Conservation (phyloP, 2,113 vertebrate genomes). For the Arizona elegans region DNA sequence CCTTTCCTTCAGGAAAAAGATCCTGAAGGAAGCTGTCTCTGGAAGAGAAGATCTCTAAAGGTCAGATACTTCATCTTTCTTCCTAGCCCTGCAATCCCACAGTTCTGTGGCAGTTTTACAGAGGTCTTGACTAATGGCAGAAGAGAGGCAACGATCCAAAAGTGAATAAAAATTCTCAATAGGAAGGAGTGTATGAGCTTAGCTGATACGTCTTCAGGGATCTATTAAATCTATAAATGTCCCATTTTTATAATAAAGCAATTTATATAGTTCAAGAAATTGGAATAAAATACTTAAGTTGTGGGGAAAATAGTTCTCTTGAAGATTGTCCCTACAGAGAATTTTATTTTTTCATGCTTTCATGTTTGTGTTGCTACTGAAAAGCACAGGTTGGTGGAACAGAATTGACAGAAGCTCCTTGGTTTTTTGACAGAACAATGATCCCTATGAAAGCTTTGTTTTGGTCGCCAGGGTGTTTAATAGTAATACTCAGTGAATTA, state of each 20-base stretch:
- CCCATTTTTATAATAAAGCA: background rate
- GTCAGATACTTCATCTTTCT: background rate
- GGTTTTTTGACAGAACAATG: background rate
- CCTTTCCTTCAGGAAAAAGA: background rate
- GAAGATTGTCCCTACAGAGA: background rate
- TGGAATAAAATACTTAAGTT: background rate
- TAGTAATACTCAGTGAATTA: background rate
- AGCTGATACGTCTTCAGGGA: background rate
- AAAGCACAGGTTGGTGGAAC: background rate
- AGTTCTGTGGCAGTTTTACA: background rate
- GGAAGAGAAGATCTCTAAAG: background rate
- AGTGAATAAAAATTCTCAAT: background rate
- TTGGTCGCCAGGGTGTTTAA: background rate
- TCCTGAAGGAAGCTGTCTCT: background rate
- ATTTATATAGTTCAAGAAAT: background rate
- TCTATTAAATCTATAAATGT: background rate
- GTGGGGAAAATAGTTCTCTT: background rate
- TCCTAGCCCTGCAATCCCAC: background rate
- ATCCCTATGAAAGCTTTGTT: background rate
- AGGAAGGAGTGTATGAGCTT: background rate
- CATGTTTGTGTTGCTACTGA: background rate
- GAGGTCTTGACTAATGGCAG: background rate
- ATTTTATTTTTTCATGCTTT: background rate
- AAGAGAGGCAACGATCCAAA: background rate
- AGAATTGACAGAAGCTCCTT: background rate